Evolutionary conservation across 2,113 vertebrate genomes (phyloP).

Genomic region (Nannobrachium achirus): DNA sequence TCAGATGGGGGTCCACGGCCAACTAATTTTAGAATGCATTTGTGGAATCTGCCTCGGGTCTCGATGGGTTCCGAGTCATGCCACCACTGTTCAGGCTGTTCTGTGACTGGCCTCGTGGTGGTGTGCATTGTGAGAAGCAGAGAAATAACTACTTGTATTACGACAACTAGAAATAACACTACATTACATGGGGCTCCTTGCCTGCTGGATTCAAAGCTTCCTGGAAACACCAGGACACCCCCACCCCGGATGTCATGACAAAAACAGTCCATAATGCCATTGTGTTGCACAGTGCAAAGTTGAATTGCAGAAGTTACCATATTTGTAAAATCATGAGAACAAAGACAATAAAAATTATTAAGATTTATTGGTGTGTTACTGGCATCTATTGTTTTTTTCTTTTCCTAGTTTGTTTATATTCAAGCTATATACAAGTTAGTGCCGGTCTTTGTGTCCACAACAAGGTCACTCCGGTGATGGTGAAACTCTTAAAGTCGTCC

Average conservation of each 20-base stretch:
- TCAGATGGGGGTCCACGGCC: too few species aligned
- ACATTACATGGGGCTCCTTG: background rate
- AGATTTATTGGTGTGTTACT: slow-evolving; percentile 51
- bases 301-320: slow-evolving; percentile 75
- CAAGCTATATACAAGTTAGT: slow-evolving; percentile 18
- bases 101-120: too few species aligned
- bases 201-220: slow-evolving; percentile 62
- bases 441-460: background rate
- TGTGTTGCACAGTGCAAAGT: slow-evolving; percentile 78
- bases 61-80: too few species aligned
- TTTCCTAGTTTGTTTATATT: slow-evolving; percentile 15
- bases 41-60: too few species aligned
- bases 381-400: too few species aligned
- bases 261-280: slow-evolving; percentile 73
- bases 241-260: slow-evolving; percentile 29
- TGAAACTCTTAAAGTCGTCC: background rate
- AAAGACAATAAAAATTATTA: slow-evolving; percentile 77
- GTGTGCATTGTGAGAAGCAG: too few species aligned
- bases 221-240: slow-evolving; percentile 50
- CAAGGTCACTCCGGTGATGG: background rate
- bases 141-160: too few species aligned
- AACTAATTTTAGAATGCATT: too few species aligned
- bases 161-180: too few species aligned
- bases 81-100: too few species aligned
- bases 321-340: slow-evolving; percentile 80